phyloP scores from a whole-genome alignment of 2,797 vertebrate species.

The Lacerta viridis region DNA sequence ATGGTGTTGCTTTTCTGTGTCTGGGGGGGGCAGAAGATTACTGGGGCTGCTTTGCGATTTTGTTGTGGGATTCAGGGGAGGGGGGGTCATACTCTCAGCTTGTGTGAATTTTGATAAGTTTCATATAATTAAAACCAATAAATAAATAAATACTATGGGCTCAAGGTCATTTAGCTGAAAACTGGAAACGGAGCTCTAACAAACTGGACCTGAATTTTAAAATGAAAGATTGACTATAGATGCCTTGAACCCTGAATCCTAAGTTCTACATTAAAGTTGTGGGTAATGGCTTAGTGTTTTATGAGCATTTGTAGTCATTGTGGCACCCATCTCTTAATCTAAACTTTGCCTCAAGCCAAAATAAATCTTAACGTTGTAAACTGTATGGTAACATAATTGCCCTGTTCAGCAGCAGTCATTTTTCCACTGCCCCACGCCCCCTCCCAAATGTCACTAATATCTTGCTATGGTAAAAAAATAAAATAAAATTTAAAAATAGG shows the following conservation, averaged over 20 bases:
- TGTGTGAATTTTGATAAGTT: constrained; percentile 72
- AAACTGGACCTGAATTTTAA: constrained; percentile 83
- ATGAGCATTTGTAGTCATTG: constrained; percentile 79
- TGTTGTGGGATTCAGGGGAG: constrained; percentile 48
- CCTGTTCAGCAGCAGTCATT: constrained; percentile 81
- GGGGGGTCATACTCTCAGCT: constrained; percentile 61
- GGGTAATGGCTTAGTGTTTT: constrained; percentile 86
- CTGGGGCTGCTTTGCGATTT: constrained; percentile 47
- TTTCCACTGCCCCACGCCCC: constrained; percentile 47
- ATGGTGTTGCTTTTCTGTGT: neutral
- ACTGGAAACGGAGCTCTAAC: constrained; percentile 64
- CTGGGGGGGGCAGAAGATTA: too few relatives aligned
- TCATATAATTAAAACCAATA: constrained; percentile 73
- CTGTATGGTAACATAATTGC: constrained; percentile 81
- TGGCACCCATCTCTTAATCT: constrained; percentile 81
- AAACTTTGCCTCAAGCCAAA: constrained; percentile 83
- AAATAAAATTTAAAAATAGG: constrained; percentile 53
- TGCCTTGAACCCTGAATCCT: constrained; percentile 82
- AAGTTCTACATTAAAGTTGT: constrained; percentile 84
- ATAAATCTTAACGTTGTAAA: constrained; percentile 86
- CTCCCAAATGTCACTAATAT: constrained; percentile 79
- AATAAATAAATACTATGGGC: constrained; percentile 75
- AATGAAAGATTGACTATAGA: constrained; percentile 79
- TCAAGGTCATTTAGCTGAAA: constrained; percentile 70
- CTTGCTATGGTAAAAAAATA: constrained; percentile 64